These are phyloP conservation scores for Limosa lapponica DNA, from an alignment of 2,797 vertebrate genomes.

Conservation along the genomic window DNA sequence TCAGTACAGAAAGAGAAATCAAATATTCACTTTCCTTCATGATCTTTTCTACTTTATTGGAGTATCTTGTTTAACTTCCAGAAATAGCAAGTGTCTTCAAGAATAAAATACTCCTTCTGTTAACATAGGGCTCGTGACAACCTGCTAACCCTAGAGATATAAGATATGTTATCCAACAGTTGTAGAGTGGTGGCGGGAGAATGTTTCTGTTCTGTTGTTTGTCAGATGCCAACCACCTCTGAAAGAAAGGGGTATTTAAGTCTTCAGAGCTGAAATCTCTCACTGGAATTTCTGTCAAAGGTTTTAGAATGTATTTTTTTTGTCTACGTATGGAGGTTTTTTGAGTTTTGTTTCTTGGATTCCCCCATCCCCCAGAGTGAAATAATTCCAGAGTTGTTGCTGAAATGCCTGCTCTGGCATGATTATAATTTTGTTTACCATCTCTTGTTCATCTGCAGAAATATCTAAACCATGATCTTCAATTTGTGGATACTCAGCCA, in stretches of 20 bases:
- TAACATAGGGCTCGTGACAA: slow-evolving; percentile 46
- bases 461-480: not conserved
- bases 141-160: slow-evolving; percentile 27
- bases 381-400: not conserved
- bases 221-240: slow-evolving; percentile 1
- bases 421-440: not conserved
- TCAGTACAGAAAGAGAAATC: not conserved
- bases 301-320: not conserved
- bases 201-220: slow-evolving; percentile 3
- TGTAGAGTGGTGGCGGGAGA: not conserved
- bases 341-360: not conserved
- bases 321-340: not conserved
- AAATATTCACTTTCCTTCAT: not conserved
- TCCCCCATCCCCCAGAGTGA: not conserved
- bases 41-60: not conserved
- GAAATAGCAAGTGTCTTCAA: slow-evolving; percentile 22
- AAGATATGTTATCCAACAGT: slow-evolving; percentile 13
- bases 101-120: slow-evolving; percentile 43
- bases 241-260: not conserved
- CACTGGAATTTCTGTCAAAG: not conserved
- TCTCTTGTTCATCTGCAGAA: not conserved
- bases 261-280: not conserved
- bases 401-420: not conserved
- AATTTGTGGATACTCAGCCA: not conserved
- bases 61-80: slow-evolving; percentile 4